phyloP scores from a whole-genome alignment of 2,888 invertebrate species.

The Phalera bucephala region DNA sequence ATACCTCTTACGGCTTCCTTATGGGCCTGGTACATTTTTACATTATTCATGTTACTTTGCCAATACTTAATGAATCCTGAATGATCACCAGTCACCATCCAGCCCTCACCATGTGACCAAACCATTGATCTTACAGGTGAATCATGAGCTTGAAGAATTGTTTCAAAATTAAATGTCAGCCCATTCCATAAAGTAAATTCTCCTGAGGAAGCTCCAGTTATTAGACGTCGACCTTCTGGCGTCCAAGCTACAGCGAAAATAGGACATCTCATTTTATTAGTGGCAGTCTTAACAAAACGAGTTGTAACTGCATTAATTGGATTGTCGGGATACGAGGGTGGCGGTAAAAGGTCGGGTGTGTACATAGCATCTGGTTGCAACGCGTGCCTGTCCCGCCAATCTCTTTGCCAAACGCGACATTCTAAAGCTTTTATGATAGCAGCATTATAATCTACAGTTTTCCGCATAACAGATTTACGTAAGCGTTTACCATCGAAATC shows the following conservation, averaged over 20 bases:
- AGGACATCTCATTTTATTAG: slow-evolving; percentile 99
- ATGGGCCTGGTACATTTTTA: slow-evolving; percentile 99
- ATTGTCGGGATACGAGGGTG: slow-evolving; percentile 96
- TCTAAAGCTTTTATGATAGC: slow-evolving; percentile 96
- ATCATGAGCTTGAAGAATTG: slow-evolving; percentile 99
- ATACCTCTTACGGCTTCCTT: slow-evolving; percentile 99
- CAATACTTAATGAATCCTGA: slow-evolving; percentile 99
- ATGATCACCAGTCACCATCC: slow-evolving; percentile 99
- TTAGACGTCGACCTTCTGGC: slow-evolving; percentile 97
- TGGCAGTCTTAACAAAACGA: slow-evolving; percentile 98
- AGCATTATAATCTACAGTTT: slow-evolving; percentile 99
- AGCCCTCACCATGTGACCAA: slow-evolving; percentile 99
- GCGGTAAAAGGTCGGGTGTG: slow-evolving; percentile 96
- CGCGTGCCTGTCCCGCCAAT: slow-evolving; percentile 93
- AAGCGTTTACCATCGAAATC: slow-evolving; percentile 98
- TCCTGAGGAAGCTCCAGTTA: slow-evolving; percentile 99
- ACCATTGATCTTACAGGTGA: slow-evolving; percentile 99
- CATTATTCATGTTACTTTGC: slow-evolving; percentile 99
- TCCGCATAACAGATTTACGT: slow-evolving; percentile 97
- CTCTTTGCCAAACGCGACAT: slow-evolving; percentile 97
- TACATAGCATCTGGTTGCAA: slow-evolving; percentile 98
- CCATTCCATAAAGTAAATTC: slow-evolving; percentile 99
- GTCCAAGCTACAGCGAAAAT: slow-evolving; percentile 99
- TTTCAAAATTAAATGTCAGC: slow-evolving; percentile 99
- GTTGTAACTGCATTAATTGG: slow-evolving; percentile 98